A percentile compares a stretch with the other conserved stretches of the same genome.
These are phyloP conservation scores for Clarias pachynema DNA, from an alignment of 2,797 vertebrate genomes.

Conservation along the genomic window DNA sequence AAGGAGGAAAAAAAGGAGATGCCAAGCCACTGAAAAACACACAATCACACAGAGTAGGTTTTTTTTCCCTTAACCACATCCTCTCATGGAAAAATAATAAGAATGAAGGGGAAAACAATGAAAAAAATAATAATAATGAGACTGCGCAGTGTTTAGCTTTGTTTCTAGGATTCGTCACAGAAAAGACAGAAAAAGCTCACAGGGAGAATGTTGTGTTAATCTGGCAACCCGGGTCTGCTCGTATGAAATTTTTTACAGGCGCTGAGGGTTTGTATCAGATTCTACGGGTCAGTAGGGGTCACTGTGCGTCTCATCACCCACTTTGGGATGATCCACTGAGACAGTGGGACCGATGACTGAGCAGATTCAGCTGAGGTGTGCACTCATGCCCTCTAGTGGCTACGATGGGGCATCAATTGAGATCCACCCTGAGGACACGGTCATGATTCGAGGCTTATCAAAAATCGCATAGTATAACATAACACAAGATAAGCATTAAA, in stretches of 20 bases:
- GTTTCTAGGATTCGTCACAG: not conserved
- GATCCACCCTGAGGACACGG: constrained; percentile 28
- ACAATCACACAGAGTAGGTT: not conserved
- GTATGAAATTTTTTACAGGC: not conserved
- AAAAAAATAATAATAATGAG: constrained; percentile 53
- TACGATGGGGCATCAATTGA: constrained; percentile 44
- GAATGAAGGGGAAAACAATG: constrained; percentile 51
- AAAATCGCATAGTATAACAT: not conserved
- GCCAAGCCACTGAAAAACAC: constrained; percentile 46
- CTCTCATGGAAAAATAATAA: constrained; percentile 50
- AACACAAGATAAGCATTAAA: not conserved
- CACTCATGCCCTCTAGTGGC: constrained; percentile 47
- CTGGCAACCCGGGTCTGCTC: not conserved
- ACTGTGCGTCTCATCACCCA: not conserved
- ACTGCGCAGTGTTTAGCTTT: constrained; percentile 56
- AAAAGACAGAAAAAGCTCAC: not conserved
- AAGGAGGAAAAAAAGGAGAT: constrained; percentile 45
- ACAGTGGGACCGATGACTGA: not conserved
- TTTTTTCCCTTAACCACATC: constrained; percentile 21
- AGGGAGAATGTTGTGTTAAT: not conserved
- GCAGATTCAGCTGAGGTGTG: not conserved
- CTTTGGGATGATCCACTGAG: not conserved
- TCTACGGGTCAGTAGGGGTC: not conserved
- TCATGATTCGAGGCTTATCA: not conserved
- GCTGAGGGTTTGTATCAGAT: not conserved